Conservation (phyloP, 2,797 vertebrate species). For the Rhinophrynus dorsalis region DNA sequence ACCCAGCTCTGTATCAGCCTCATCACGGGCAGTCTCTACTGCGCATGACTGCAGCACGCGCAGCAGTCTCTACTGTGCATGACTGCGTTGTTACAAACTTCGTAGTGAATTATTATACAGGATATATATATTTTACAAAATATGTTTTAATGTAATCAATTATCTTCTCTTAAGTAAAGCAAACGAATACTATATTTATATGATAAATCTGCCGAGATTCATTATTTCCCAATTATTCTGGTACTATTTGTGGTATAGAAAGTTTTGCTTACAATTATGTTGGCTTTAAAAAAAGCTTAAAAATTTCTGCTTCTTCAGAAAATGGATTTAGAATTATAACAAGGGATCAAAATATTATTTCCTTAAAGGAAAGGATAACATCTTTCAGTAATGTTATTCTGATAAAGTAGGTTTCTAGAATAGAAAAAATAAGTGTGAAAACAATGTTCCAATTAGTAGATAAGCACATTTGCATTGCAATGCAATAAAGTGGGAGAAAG, state of each 20-base stretch:
- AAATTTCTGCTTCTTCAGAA: conserved; percentile 1
- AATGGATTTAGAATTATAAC: conserved; percentile 10
- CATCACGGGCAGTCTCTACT: too few relatives aligned
- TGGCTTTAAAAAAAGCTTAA: not conserved
- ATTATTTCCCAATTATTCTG: not conserved
- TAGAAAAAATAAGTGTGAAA: not conserved
- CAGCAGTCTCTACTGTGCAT: too few relatives aligned
- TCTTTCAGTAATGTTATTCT: not conserved
- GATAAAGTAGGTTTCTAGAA: conserved; percentile 16
- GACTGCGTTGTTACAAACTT: too few relatives aligned
- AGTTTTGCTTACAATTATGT: not conserved
- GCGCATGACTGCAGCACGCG: too few relatives aligned
- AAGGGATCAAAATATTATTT: conserved; percentile 27
- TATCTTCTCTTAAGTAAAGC: too few relatives aligned
- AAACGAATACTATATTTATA: too few relatives aligned
- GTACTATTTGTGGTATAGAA: not conserved
- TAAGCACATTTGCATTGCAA: conserved; percentile 25
- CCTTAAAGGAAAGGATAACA: conserved; percentile 34
- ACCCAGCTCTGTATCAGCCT: too few relatives aligned
- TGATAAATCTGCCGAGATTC: too few relatives aligned
- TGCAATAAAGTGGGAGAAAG: not conserved
- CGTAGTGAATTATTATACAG: too few relatives aligned
- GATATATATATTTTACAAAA: too few relatives aligned
- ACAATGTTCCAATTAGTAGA: conserved; percentile 40
- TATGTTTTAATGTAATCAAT: too few relatives aligned